A percentile compares a stretch with the other conserved stretches of the same genome.
phyloP scores from a whole-genome alignment of 37 sponge, comb jelly and placozoan species.

The Petrosia ficiformis region DNA sequence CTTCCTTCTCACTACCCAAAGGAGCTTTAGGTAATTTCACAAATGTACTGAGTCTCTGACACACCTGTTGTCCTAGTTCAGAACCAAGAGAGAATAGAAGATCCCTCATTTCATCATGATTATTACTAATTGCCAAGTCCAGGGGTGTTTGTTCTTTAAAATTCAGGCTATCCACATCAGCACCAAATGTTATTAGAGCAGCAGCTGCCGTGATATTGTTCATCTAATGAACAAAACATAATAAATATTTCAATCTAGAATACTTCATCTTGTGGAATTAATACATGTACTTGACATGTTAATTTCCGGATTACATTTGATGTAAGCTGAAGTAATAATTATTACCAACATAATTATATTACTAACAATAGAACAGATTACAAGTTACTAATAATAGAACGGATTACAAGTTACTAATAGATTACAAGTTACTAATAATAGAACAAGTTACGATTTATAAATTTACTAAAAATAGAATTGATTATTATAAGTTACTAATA shows the following conservation, averaged over 20 bases:
- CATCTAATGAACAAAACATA: not conserved
- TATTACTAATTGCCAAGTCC: slow-evolving; percentile 8
- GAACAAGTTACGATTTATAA: no score
- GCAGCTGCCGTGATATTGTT: slow-evolving; percentile 12
- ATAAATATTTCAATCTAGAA: not conserved
- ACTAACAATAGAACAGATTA: no score
- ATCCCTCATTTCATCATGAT: not conserved
- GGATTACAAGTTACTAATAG: no score
- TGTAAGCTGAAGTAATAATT: not conserved
- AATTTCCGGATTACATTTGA: not conserved
- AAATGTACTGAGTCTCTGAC: not conserved
- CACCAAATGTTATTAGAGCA: slow-evolving; percentile 23
- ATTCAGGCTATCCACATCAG: slow-evolving; percentile 7
- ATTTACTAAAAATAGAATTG: no score
- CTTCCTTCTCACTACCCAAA: not conserved
- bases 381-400: no score
- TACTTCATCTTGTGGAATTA: not conserved
- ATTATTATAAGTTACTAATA: no score
- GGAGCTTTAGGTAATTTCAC: not conserved
- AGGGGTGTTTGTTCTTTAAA: slow-evolving; percentile 7
- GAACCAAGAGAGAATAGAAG: not conserved
- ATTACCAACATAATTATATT: no score
- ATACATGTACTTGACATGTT: not conserved
- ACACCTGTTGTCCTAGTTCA: not conserved
- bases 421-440: no score